phyloP scores from a whole-genome alignment of 2,113 vertebrate species.

The Stercorarius parasiticus region DNA sequence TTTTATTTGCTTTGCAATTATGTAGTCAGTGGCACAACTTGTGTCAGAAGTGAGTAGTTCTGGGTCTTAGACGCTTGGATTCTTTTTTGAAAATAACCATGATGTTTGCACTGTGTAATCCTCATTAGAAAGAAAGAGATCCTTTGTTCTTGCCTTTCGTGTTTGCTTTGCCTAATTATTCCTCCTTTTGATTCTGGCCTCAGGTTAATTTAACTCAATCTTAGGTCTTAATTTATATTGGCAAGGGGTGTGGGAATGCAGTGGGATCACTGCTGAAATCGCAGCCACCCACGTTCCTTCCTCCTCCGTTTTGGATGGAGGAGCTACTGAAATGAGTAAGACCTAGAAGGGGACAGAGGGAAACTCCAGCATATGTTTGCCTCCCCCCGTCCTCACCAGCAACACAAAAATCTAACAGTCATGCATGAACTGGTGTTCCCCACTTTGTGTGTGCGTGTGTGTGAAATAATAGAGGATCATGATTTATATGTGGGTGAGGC shows the following conservation, averaged over 20 bases:
- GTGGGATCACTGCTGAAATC: not conserved
- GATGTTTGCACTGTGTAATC: not conserved
- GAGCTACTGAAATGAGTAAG: not conserved
- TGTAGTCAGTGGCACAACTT: not conserved
- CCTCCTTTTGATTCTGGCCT: not conserved
- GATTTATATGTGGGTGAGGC: not conserved
- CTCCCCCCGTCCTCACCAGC: not conserved
- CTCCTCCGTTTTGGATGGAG: not conserved
- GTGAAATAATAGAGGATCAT: not conserved
- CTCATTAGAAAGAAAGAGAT: not conserved
- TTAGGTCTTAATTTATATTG: not conserved
- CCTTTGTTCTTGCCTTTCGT: not conserved
- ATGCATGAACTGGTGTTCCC: rapidly evolving
- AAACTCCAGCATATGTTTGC: not conserved
- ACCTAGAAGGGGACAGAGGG: not conserved
- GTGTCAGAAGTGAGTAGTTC: not conserved
- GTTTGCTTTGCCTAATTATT: not conserved
- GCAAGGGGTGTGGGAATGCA: not conserved
- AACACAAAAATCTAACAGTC: not conserved
- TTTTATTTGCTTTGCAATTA: not conserved
- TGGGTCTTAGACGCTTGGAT: not conserved
- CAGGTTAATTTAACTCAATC: not conserved
- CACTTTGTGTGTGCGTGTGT: not conserved
- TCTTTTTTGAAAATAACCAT: not conserved
- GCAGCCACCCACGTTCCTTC: not conserved